Evolutionary conservation across 2,888 invertebrate species (phyloP).

Genomic region (Diabrotica balteata): DNA sequence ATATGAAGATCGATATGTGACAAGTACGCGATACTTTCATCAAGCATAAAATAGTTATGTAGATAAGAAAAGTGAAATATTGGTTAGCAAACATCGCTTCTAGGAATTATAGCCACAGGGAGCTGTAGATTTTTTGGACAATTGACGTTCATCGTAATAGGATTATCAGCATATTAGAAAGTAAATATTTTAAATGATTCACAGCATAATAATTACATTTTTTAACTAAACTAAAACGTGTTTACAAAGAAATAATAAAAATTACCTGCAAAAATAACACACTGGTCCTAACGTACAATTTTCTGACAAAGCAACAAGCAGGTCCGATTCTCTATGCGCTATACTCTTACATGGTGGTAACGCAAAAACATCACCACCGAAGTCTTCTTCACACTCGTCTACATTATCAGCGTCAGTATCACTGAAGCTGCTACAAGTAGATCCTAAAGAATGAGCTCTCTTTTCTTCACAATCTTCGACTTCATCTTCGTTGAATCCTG

Average conservation of each 20-base stretch:
- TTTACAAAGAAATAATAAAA: conserved; percentile 3
- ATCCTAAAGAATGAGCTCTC: conserved; percentile 49
- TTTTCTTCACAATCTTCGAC: conserved; percentile 37
- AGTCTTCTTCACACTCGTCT: conserved; percentile 38
- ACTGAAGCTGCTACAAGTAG: conserved; percentile 47
- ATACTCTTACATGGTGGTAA: conserved; percentile 57
- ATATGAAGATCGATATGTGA: too few species aligned
- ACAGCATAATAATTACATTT: neutral
- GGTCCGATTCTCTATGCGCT: conserved; percentile 59
- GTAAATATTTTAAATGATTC: too few species aligned
- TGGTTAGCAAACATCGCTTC: too few species aligned
- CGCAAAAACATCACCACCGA: conserved; percentile 38
- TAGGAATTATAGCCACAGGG: too few species aligned
- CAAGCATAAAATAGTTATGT: too few species aligned
- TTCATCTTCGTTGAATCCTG: conserved; percentile 41
- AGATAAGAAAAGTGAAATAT: too few species aligned
- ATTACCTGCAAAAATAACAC: conserved; percentile 62
- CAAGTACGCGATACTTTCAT: too few species aligned
- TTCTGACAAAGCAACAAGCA: conserved; percentile 58
- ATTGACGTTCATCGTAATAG: too few species aligned
- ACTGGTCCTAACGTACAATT: conserved; percentile 59
- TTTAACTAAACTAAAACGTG: neutral
- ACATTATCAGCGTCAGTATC: conserved; percentile 45
- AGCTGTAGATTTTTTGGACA: too few species aligned
- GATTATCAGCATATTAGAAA: too few species aligned